A percentile compares a stretch with the other conserved stretches of the same genome.
Evolutionary conservation across 2,888 invertebrate genomes (phyloP).

Genomic region (Liposcelis brunnea): DNA sequence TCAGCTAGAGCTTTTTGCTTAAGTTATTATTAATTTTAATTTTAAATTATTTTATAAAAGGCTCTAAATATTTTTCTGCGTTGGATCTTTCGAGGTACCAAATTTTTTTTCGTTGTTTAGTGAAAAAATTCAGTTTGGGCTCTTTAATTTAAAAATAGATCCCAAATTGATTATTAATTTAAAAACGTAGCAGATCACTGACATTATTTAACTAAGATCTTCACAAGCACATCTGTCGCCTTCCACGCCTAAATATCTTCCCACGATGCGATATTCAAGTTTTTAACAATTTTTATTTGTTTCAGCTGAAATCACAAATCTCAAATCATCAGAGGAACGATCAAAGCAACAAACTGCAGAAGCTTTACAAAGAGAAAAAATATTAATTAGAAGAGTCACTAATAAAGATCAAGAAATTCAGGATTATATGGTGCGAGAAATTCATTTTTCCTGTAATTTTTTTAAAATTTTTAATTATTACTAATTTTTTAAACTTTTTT

Average conservation of each 20-base stretch:
- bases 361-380: constrained; percentile 78
- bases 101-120: no score
- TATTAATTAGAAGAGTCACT: constrained; percentile 77
- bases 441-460: constrained; percentile 1
- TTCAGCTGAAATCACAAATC: constrained; percentile 48
- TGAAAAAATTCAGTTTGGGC: no score
- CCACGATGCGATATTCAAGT: not conserved
- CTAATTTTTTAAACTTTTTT: constrained; percentile 10
- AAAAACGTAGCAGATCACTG: not conserved
- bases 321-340: constrained; percentile 62
- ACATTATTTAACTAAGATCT: not conserved
- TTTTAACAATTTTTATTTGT: no score
- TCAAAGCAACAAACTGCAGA: constrained; percentile 67
- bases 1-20: no score
- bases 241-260: not conserved
- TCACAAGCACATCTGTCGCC: no score
- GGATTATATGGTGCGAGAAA: constrained; percentile 72
- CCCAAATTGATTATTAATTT: no score
- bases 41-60: no score
- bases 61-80: no score
- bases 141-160: no score
- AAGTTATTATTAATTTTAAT: no score
- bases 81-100: no score
- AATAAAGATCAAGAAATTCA: constrained; percentile 95
- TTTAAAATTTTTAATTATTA: not conserved